Evolutionary conservation across 2,888 invertebrate genomes (phyloP).

Genomic region (Hypomecis punctinalis): DNA sequence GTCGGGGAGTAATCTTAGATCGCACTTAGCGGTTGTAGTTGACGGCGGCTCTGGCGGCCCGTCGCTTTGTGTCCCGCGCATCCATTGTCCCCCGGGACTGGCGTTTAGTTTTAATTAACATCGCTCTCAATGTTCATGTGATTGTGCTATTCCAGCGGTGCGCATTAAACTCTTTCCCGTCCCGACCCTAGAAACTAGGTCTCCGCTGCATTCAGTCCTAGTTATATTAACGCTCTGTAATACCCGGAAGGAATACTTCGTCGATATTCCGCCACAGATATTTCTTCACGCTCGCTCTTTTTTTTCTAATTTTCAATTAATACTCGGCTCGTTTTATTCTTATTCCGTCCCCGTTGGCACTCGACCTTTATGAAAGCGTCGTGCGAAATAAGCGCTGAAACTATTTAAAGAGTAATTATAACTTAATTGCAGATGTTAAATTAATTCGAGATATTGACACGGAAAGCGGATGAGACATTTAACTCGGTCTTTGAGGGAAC

Average conservation of each 20-base stretch:
- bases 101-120: conserved; percentile 78
- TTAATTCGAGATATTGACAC: conserved; percentile 65
- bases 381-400: conserved; percentile 26
- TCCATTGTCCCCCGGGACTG: conserved; percentile 63
- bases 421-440: conserved; percentile 47
- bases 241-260: conserved; percentile 60
- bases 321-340: conserved; percentile 30
- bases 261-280: conserved; percentile 55
- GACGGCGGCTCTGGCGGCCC: conserved; percentile 68
- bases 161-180: conserved; percentile 57
- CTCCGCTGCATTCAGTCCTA: conserved; percentile 62
- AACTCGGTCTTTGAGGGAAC: conserved; percentile 71
- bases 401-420: conserved; percentile 41
- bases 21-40: conserved; percentile 62
- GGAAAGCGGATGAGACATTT: conserved; percentile 67
- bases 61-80: conserved; percentile 67
- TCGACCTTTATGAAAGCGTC: conserved; percentile 27
- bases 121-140: conserved; percentile 69
- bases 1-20: conserved; percentile 62
- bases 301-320: conserved; percentile 49
- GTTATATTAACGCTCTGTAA: conserved; percentile 59
- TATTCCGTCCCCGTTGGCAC: conserved; percentile 31
- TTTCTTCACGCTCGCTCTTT: conserved; percentile 43
- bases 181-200: conserved; percentile 54
- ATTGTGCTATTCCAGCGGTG: conserved; percentile 54